A percentile compares a stretch with the other conserved stretches of the same genome.
These are phyloP conservation scores for Latheticus oryzae DNA, from an alignment of 2,888 invertebrate species.

Conservation along the genomic window DNA sequence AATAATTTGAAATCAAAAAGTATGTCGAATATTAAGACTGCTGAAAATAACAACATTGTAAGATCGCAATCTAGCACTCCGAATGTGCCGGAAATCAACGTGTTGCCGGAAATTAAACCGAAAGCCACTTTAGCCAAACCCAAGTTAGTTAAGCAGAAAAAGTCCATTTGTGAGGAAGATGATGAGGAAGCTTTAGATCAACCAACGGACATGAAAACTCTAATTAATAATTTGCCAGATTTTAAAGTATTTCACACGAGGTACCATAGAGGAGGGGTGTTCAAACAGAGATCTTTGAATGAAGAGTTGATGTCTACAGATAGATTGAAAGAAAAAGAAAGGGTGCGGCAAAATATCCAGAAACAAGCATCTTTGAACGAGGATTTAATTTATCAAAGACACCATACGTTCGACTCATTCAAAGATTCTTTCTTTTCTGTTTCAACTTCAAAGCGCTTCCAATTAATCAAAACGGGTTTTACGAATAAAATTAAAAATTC, in stretches of 20 bases:
- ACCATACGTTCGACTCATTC: conserved; percentile 76
- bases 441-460: conserved; percentile 80
- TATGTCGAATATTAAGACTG: conserved; percentile 83
- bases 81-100: conserved; percentile 29
- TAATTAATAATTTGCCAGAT: conserved; percentile 75
- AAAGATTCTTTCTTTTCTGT: conserved; percentile 81
- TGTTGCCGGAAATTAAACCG: conserved; percentile 35
- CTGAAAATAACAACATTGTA: conserved; percentile 72
- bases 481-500: conserved; percentile 86
- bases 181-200: conserved; percentile 74
- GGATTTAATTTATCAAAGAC: conserved; percentile 80
- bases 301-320: conserved; percentile 92
- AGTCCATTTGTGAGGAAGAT: conserved; percentile 82
- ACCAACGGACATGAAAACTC: conserved; percentile 77
- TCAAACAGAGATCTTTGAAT: conserved; percentile 88
- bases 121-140: conserved; percentile 67
- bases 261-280: conserved; percentile 70
- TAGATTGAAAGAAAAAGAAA: conserved; percentile 84
- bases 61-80: conserved; percentile 31
- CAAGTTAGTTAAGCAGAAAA: conserved; percentile 86
- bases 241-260: conserved; percentile 69
- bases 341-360: conserved; percentile 83
- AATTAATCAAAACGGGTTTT: conserved; percentile 82
- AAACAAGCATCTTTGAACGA: conserved; percentile 92
- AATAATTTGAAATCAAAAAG: conserved; percentile 83